Conservation (phyloP, 2,888 invertebrate species). For the Phragmatobia fuliginosa region DNA sequence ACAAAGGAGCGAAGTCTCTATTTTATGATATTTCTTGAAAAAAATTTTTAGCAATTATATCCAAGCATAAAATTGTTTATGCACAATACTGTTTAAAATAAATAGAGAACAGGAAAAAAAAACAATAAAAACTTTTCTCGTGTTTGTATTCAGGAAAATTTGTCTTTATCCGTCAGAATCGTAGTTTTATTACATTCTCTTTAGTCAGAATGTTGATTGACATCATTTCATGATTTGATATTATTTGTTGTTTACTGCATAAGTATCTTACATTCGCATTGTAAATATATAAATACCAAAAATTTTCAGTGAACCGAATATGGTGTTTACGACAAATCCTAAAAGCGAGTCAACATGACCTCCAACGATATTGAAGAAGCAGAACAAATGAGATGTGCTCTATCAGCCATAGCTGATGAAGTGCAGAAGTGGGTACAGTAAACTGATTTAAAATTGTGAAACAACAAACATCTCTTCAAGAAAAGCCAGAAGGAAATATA, state of each 20-base stretch:
- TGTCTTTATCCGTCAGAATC: neutral
- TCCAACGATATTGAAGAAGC: conserved; percentile 35
- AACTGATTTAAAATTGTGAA: neutral
- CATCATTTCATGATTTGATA: neutral
- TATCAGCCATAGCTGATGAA: conserved; percentile 67
- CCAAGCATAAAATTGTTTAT: too few relatives aligned
- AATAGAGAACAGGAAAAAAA: neutral
- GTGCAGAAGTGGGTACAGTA: conserved; percentile 59
- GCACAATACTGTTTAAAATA: neutral
- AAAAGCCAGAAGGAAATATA: neutral
- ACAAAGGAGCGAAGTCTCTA: too few relatives aligned
- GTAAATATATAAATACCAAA: neutral
- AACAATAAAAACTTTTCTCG: neutral
- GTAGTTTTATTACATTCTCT: too few relatives aligned
- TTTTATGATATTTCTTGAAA: too few relatives aligned
- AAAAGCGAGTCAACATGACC: conserved; percentile 26
- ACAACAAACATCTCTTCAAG: neutral
- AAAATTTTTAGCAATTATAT: too few relatives aligned
- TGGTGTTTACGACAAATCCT: neutral
- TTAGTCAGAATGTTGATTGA: neutral
- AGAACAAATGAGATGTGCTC: conserved; percentile 58
- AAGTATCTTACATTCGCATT: neutral
- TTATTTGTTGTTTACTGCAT: neutral
- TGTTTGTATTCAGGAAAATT: too few relatives aligned
- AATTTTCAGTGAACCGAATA: conserved; percentile 16